These are phyloP conservation scores for Megalurothrips usitatus DNA, from an alignment of 2,888 invertebrate genomes.

Conservation along the genomic window DNA sequence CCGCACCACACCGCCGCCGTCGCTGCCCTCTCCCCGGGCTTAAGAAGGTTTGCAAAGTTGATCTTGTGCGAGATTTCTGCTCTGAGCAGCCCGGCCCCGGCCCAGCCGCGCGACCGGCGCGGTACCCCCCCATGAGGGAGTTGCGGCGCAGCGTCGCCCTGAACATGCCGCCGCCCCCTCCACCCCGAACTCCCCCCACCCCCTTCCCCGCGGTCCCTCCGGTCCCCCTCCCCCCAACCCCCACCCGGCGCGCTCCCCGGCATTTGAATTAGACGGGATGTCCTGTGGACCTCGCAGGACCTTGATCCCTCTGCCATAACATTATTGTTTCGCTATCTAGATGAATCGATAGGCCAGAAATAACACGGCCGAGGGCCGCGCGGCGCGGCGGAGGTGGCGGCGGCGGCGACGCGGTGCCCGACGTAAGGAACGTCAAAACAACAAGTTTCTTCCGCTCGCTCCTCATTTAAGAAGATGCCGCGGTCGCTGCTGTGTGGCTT, in stretches of 20 bases:
- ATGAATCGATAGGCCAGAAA: neutral
- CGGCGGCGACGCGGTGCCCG: too few relatives aligned
- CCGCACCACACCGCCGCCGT: neutral
- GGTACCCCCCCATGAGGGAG: too few relatives aligned
- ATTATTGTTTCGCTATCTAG: neutral
- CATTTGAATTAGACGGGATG: conserved; percentile 5
- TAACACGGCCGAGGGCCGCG: neutral
- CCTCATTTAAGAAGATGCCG: too few relatives aligned
- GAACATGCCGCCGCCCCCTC: too few relatives aligned
- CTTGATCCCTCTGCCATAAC: neutral
- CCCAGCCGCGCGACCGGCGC: too few relatives aligned
- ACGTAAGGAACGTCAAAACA: neutral
- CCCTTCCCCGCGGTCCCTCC: neutral
- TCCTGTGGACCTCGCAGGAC: neutral
- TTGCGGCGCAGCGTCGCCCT: too few relatives aligned
- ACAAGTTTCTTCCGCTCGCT: neutral
- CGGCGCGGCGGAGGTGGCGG: neutral
- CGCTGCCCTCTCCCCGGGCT: neutral
- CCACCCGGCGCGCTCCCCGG: neutral
- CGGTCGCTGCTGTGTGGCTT: neutral
- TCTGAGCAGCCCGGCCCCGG: neutral
- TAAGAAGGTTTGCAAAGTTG: conserved; percentile 14
- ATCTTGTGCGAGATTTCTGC: conserved; percentile 22
- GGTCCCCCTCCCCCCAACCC: neutral
- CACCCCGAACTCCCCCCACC: too few relatives aligned